Evolutionary conservation across 2,797 vertebrate genomes (phyloP).

Genomic region (Crenichthys baileyi): DNA sequence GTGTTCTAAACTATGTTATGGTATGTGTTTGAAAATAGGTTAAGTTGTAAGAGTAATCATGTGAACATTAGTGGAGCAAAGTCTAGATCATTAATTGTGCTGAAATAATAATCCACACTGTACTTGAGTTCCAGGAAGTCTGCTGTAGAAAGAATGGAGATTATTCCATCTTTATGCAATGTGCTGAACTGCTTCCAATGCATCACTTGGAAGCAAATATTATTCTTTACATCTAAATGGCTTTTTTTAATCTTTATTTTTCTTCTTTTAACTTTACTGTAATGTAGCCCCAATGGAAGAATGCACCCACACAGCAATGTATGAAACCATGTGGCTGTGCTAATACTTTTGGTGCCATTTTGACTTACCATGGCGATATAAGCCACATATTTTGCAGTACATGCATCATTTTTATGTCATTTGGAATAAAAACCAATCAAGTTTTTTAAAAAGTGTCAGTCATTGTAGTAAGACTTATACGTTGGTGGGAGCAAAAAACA

Average conservation of each 20-base stretch:
- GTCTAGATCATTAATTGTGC: neutral
- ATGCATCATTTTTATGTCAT: neutral
- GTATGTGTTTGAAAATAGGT: neutral
- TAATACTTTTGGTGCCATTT: neutral
- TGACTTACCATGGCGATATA: neutral
- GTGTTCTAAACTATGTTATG: neutral
- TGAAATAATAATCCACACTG: conserved; percentile 1
- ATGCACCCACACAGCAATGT: neutral
- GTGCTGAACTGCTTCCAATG: neutral
- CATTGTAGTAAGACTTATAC: neutral
- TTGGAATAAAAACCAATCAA: neutral
- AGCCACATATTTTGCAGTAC: neutral
- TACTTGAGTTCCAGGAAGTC: neutral
- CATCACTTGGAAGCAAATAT: neutral
- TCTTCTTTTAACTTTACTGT: neutral
- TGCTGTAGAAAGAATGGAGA: neutral
- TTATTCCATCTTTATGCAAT: neutral
- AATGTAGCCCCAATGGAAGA: neutral
- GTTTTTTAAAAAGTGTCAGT: neutral
- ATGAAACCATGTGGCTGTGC: neutral
- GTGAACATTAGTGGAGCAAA: neutral
- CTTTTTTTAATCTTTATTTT: neutral
- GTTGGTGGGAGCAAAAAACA: neutral
- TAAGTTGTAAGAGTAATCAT: neutral
- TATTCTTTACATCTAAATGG: neutral